Evolutionary conservation across 2,113 vertebrate species (phyloP).

Genomic region (Symphodus melops): DNA sequence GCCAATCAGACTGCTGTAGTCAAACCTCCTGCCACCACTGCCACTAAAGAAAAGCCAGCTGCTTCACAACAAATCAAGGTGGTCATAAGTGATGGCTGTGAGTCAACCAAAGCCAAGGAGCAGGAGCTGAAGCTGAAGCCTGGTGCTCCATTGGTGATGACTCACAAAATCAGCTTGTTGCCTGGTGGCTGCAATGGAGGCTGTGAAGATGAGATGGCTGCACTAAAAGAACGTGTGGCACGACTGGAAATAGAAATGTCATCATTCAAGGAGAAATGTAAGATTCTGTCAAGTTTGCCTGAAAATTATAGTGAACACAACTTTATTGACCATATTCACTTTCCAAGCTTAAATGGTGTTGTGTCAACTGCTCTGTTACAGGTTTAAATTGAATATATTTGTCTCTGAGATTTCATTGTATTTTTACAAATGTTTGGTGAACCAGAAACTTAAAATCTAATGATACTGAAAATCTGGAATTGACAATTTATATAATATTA

Average conservation of each 20-base stretch:
- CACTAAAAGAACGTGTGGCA: conserved; percentile 75
- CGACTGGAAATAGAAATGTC: conserved; percentile 82
- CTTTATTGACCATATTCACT: not conserved
- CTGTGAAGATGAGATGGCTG: conserved; percentile 75
- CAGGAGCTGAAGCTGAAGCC: conserved; percentile 78
- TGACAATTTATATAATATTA: no score
- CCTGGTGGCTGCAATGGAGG: conserved; percentile 71
- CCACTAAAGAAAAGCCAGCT: conserved; percentile 56
- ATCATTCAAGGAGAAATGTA: conserved; percentile 79
- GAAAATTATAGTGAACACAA: conserved; percentile 1
- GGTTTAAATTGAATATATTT: no score
- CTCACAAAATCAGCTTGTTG: conserved; percentile 81
- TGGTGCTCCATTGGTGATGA: conserved; percentile 82
- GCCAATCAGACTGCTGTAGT: conserved; percentile 28
- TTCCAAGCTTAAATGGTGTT: not conserved
- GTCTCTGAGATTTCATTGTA: no score
- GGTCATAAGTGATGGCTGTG: conserved; percentile 75
- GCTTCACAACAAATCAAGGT: conserved; percentile 71
- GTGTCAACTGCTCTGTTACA: no score
- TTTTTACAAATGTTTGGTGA: no score
- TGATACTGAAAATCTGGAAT: no score
- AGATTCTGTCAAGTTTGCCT: conserved; percentile 9
- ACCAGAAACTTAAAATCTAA: no score
- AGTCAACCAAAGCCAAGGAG: conserved; percentile 53
- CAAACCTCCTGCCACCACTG: conserved; percentile 28